A percentile compares a stretch with the other conserved stretches of the same genome.
phyloP scores from a whole-genome alignment of 2,113 vertebrate genomes.

The Haliaeetus leucogaster region DNA sequence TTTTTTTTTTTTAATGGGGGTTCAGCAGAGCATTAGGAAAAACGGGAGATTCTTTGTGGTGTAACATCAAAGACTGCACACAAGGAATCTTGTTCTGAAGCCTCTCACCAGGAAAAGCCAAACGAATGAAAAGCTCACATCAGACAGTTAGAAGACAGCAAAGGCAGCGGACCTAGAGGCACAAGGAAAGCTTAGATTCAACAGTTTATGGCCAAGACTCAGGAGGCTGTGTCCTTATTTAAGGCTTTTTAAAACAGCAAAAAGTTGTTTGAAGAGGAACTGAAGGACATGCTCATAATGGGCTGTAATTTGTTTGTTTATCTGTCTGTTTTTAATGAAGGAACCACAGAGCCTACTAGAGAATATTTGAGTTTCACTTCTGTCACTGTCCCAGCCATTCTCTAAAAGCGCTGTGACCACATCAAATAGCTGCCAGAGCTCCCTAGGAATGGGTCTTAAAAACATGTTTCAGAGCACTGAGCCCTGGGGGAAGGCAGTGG shows the following conservation, averaged over 20 bases:
- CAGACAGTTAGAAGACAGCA: constrained; percentile 14
- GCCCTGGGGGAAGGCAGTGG: not conserved
- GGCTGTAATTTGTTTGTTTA: constrained; percentile 61
- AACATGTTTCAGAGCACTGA: not conserved
- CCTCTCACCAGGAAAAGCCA: constrained; percentile 62
- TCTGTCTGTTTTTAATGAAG: constrained; percentile 49
- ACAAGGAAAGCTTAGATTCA: constrained; percentile 47
- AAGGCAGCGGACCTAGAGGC: not conserved
- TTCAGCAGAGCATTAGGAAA: constrained; percentile 24
- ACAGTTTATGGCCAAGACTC: constrained; percentile 13
- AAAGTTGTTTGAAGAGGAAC: constrained; percentile 56
- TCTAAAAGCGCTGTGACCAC: not conserved
- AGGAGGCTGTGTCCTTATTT: constrained; percentile 45
- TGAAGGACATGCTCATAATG: constrained; percentile 13
- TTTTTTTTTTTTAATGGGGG: not conserved
- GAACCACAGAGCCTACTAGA: constrained; percentile 52
- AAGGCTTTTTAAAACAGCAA: constrained; percentile 49
- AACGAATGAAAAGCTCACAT: constrained; percentile 38
- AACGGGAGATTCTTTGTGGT: constrained; percentile 34
- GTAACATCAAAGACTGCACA: constrained; percentile 45
- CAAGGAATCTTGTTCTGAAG: constrained; percentile 45
- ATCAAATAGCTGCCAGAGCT: constrained; percentile 42
- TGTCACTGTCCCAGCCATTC: constrained; percentile 33
- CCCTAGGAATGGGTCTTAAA: not conserved
- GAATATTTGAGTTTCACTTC: constrained; percentile 54